A percentile compares a stretch with the other conserved stretches of the same genome.
These are phyloP conservation scores for Eolophus roseicapilla DNA, from an alignment of 2,113 vertebrate species.

Conservation along the genomic window DNA sequence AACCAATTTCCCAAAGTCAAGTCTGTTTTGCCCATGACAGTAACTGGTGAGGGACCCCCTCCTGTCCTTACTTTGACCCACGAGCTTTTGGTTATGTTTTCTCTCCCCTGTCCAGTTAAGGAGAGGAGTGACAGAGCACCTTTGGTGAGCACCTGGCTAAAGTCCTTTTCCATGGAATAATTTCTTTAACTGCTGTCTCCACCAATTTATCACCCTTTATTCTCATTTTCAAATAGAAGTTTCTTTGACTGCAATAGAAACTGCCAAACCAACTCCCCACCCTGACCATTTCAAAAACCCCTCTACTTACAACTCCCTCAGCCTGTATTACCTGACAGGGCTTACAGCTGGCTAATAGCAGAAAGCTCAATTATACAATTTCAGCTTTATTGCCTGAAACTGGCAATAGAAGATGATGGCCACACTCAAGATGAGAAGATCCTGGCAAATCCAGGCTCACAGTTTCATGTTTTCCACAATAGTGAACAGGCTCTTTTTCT, in stretches of 20 bases:
- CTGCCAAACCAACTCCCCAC: not conserved
- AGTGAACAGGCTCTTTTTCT: not conserved
- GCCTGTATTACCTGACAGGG: fast-evolving
- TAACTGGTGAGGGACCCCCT: not conserved
- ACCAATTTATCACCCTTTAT: not conserved
- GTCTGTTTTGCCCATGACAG: not conserved
- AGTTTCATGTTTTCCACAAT: not conserved
- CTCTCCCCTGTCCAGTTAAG: not conserved
- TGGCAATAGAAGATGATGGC: not conserved
- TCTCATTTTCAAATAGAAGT: not conserved
- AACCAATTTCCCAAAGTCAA: not conserved
- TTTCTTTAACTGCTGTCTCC: not conserved
- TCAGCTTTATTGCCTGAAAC: not conserved
- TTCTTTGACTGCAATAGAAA: not conserved
- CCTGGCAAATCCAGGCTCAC: not conserved
- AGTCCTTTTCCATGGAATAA: not conserved
- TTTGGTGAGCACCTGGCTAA: not conserved
- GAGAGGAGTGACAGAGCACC: not conserved
- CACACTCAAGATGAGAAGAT: not conserved
- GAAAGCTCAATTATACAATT: not conserved
- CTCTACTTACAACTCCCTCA: not conserved
- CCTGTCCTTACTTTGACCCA: not conserved
- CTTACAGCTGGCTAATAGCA: not conserved
- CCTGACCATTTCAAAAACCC: not conserved
- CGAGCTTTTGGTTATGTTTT: not conserved